These are phyloP conservation scores for Rhagophthalmus giganteus DNA, from an alignment of 2,888 invertebrate species.

Conservation along the genomic window DNA sequence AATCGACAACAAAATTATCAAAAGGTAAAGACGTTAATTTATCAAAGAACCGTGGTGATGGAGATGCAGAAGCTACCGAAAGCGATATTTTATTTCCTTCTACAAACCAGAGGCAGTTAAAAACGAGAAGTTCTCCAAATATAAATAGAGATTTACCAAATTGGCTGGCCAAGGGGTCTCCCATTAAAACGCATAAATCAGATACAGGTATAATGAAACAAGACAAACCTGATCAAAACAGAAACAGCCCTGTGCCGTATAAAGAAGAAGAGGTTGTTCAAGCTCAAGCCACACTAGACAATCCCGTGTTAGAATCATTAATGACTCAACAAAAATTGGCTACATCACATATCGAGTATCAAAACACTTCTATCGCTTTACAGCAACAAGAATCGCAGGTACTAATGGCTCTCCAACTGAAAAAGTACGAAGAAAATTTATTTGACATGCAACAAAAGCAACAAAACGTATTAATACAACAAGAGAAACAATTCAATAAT, in stretches of 20 bases:
- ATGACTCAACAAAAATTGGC: slow-evolving; percentile 45
- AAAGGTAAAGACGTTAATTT: slow-evolving; percentile 33
- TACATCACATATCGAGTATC: slow-evolving; percentile 55
- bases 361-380: slow-evolving; percentile 61
- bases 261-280: slow-evolving; percentile 2
- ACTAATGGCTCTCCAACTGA: slow-evolving; percentile 64
- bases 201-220: slow-evolving; percentile 21
- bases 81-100: slow-evolving; percentile 44
- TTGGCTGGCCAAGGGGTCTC: slow-evolving; percentile 44
- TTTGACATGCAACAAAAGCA: slow-evolving; percentile 61
- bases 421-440: slow-evolving; percentile 65
- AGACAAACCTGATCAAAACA: background rate
- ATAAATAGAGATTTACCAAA: slow-evolving; percentile 41
- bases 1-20: slow-evolving; percentile 32
- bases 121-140: slow-evolving; percentile 34
- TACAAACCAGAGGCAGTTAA: slow-evolving; percentile 34
- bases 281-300: slow-evolving; percentile 3
- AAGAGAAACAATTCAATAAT: slow-evolving; percentile 60
- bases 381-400: slow-evolving; percentile 67
- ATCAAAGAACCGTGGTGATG: slow-evolving; percentile 38
- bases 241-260: background rate
- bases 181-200: slow-evolving; percentile 32
- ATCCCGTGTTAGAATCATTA: slow-evolving; percentile 31
- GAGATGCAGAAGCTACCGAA: slow-evolving; percentile 39
- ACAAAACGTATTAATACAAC: slow-evolving; percentile 59